Evolutionary conservation across 2,113 vertebrate genomes (phyloP).

Genomic region (Stomatorhinus ivindoensis): DNA sequence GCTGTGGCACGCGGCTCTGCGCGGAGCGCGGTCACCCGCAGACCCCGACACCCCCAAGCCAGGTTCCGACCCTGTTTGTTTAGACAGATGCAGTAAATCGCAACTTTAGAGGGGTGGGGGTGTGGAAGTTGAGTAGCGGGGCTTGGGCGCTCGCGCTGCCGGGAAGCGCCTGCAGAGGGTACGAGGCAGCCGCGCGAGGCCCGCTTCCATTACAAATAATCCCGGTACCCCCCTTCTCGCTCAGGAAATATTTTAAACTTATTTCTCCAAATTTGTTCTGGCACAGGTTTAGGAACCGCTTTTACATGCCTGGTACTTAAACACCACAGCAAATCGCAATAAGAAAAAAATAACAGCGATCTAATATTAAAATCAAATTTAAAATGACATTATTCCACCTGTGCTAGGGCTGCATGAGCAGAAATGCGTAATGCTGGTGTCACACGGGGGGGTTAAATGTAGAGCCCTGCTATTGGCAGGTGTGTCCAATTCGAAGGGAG

Average conservation of each 20-base stretch:
- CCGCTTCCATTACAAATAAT: conserved; percentile 66
- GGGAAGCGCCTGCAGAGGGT: conserved; percentile 80
- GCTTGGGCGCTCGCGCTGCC: conserved; percentile 56
- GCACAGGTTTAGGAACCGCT: conserved; percentile 30
- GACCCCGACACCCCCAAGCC: conserved; percentile 23
- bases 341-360: conserved; percentile 21
- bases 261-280: conserved; percentile 45
- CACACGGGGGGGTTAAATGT: neutral
- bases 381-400: neutral
- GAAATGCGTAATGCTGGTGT: neutral
- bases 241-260: conserved; percentile 49
- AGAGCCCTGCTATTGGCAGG: neutral
- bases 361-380: conserved; percentile 13
- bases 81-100: conserved; percentile 74
- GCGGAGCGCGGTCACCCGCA: conserved; percentile 42
- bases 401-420: neutral
- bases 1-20: conserved; percentile 47
- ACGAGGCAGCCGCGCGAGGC: conserved; percentile 57
- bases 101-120: conserved; percentile 29
- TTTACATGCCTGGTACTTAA: conserved; percentile 33
- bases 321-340: conserved; percentile 12
- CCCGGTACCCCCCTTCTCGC: conserved; percentile 35
- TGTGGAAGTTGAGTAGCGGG: conserved; percentile 56
- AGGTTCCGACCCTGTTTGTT: conserved; percentile 65
- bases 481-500: neutral